These are phyloP conservation scores for Pterocles gutturalis DNA, from an alignment of 2,113 vertebrate species.

Conservation along the genomic window DNA sequence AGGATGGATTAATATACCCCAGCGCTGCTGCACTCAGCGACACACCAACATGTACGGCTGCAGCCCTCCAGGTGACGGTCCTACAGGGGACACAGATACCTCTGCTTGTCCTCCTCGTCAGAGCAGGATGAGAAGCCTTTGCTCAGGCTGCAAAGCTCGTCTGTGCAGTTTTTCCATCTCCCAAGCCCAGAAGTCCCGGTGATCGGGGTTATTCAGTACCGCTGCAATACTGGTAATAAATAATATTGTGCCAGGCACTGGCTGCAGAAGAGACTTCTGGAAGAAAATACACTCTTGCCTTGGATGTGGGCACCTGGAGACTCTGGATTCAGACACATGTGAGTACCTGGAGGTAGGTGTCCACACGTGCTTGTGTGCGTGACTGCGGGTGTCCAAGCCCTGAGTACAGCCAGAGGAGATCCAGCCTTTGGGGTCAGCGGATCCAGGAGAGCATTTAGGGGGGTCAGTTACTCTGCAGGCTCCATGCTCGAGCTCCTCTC, in stretches of 20 bases:
- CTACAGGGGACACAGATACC: not conserved
- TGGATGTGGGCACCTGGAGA: not conserved
- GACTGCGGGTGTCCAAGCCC: not conserved
- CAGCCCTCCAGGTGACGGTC: not conserved
- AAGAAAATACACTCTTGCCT: not conserved
- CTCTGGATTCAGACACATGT: not conserved
- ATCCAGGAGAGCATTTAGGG: not conserved
- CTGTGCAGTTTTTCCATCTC: not conserved
- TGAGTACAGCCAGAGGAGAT: not conserved
- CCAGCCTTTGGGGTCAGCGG: too few relatives aligned
- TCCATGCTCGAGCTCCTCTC: not conserved
- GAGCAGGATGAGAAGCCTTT: not conserved
- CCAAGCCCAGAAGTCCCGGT: not conserved
- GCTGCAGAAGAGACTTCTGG: not conserved
- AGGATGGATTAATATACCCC: not conserved
- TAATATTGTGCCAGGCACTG: too few relatives aligned
- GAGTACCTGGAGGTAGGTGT: not conserved
- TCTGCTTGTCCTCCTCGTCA: not conserved
- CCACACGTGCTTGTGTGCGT: not conserved
- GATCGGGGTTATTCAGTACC: not conserved
- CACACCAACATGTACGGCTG: not conserved
- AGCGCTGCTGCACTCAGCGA: accelerated
- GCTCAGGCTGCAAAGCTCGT: not conserved
- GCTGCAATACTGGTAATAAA: not conserved
- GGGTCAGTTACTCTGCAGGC: not conserved